Evolutionary conservation across 1,140 invertebrate species (phyloP).

Genomic region (roundworm (Caenorhabditis elegans)): WBcel235 BX284602.5:8001-8500

Average conservation of each 20-base stretch:
- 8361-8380: slow-evolving; percentile 51
- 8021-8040: slow-evolving; percentile 36
- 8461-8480: slow-evolving; percentile 46
- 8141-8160: too few species aligned
- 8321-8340: slow-evolving; percentile 63
- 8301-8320: slow-evolving; percentile 59
- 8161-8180: too few species aligned
- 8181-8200: too few species aligned
- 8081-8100: too few species aligned
- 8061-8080: too few species aligned
- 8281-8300: slow-evolving; percentile 59
- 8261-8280: slow-evolving; percentile 54
- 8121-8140: too few species aligned
- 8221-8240: neutral
- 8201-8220: too few species aligned
- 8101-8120: too few species aligned
- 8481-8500: slow-evolving; percentile 50
- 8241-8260: neutral
- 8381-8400: slow-evolving; percentile 56
- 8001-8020: slow-evolving; percentile 52
- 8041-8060: neutral
- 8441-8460: slow-evolving; percentile 61
- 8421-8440: slow-evolving; percentile 58
- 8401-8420: slow-evolving; percentile 53
- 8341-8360: slow-evolving; percentile 59